Base-by-base conservation (phyloP, 92 coral and sea anemone genomes). In the Heliopora coerulea region DNA sequence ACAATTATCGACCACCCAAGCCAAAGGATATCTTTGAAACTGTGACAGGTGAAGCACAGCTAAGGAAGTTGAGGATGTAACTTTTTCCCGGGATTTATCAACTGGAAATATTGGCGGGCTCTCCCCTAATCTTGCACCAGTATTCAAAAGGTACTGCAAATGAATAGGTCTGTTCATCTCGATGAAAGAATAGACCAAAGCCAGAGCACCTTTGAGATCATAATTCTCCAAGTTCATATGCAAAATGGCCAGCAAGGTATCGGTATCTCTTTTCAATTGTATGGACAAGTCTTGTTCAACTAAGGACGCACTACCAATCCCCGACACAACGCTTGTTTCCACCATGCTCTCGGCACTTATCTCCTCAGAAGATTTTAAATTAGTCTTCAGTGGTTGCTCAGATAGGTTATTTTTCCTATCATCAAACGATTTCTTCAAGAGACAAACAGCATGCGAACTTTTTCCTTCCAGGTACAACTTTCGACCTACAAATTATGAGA, bases 151-250 rank as follows among this genome's bases (percentile, higher is more conserved):
- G 31, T 82, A 49, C 40, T 81, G 56, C 4, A 70, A 29, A 33
- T 14, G 18, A 52, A 52, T 31, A 52, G 8, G 48, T 37, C 34
- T 39, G 8, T 56, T 24, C 23, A 96, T 96, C 40, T 90, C 88
- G 63, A 95, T 68, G 1, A 90, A 75, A 11, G 99, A 95, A 70
- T 75, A 84, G 0, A 84, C 96, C 58, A 95, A 83, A 40, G 85
- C 89, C 48, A 95, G 59, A n/a, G 96, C 99, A 14, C 91, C 65
- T 49, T 84, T 79, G 24, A 86, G 83, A 64, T 95, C 87, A 64
- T 95, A 95, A 70, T 95, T 85, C 79, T 90, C 96, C 19, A 95
- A 76, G 46, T 90, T 84, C 46, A 85, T 50, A 50, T 90, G 89
- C 17, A 95, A 85, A 44, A 90, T 90, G 0, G 99, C 78, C 56